Percentiles rank a stretch among this genome's conserved stretches.
Evolutionary conservation across 2,797 vertebrate species (phyloP).

Genomic region (Lithobates pipiens): DNA sequence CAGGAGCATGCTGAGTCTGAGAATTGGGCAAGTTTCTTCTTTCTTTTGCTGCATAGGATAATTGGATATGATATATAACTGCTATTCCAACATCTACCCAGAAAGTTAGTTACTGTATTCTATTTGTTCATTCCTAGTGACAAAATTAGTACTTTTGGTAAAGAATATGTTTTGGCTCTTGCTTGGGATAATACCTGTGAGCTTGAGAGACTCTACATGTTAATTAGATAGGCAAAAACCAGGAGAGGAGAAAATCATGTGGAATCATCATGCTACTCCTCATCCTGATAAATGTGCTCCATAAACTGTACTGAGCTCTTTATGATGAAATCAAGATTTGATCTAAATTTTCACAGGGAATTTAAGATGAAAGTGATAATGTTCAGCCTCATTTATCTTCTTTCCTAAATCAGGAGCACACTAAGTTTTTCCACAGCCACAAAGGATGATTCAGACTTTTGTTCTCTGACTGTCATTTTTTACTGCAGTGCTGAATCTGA

Average conservation of each 20-base stretch:
- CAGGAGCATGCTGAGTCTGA: no score
- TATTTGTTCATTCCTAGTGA: not conserved
- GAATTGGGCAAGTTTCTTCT: no score
- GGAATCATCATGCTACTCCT: not conserved
- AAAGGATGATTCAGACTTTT: not conserved
- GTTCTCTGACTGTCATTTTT: no score
- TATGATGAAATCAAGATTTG: not conserved
- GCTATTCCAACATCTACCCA: no score
- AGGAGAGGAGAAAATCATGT: not conserved
- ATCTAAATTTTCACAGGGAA: not conserved
- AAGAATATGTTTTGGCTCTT: not conserved
- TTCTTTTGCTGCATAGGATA: no score
- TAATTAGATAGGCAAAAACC: not conserved
- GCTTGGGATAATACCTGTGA: not conserved
- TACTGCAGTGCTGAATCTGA: no score
- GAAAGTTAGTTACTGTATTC: not conserved
- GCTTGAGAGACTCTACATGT: not conserved
- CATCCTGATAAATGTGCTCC: not conserved
- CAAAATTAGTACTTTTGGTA: not conserved
- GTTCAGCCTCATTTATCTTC: not conserved
- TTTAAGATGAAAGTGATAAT: not conserved
- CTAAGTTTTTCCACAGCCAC: not conserved
- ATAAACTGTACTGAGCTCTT: not conserved
- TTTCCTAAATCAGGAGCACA: not conserved
- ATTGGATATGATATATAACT: no score